Percentiles rank a stretch among this genome's conserved stretches.
Conservation (phyloP, 2,888 invertebrate species). For the Drosophila mercatorum region DNA sequence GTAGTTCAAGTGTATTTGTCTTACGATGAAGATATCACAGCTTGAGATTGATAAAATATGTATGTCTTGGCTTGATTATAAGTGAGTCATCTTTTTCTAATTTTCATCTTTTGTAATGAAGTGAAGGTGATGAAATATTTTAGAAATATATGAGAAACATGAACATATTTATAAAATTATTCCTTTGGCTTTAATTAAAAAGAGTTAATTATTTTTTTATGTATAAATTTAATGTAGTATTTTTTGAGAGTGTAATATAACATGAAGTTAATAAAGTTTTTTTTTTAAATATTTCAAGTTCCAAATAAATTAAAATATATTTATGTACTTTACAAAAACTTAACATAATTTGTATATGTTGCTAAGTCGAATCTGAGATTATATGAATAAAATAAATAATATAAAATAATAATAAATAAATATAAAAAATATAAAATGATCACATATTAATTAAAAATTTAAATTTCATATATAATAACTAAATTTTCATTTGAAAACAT, state of each 20-base stretch:
- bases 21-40: conserved; percentile 18
- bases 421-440: neutral
- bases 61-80: neutral
- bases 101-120: neutral
- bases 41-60: conserved; percentile 3
- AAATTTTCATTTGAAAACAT: neutral
- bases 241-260: no score
- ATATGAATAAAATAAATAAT: no score
- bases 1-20: conserved; percentile 11
- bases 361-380: no score
- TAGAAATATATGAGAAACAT: neutral
- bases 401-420: neutral
- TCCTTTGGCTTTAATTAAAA: no score
- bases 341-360: no score
- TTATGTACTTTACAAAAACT: no score
- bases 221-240: no score
- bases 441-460: neutral
- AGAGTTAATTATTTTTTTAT: no score
- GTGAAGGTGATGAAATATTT: neutral
- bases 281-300: no score
- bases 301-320: no score
- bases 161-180: neutral
- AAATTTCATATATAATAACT: neutral
- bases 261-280: no score
- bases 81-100: neutral